A percentile compares a stretch with the other conserved stretches of the same genome.
These are phyloP conservation scores for Leptogaster cylindrica DNA, from an alignment of 2,888 invertebrate species.

Conservation along the genomic window DNA sequence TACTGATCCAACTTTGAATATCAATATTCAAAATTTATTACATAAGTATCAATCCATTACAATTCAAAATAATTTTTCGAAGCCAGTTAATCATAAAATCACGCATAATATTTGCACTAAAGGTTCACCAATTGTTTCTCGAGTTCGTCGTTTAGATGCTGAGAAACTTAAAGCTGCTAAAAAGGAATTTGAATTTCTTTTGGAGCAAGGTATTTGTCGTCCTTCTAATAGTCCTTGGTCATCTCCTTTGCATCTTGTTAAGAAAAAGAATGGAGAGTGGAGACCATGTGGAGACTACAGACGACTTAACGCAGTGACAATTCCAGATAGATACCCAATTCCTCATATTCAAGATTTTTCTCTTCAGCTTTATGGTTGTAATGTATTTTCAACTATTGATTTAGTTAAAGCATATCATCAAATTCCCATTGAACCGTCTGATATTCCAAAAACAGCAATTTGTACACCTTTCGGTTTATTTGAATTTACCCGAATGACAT, in stretches of 20 bases:
- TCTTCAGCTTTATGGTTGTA: conserved; percentile 49
- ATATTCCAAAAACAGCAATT: not conserved
- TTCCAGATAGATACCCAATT: conserved; percentile 55
- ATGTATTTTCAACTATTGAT: conserved; percentile 52
- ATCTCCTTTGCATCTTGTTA: conserved; percentile 55
- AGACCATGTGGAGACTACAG: conserved; percentile 55
- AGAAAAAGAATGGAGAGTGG: conserved; percentile 51
- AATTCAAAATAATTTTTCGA: too few species aligned
- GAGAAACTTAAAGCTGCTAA: too few species aligned
- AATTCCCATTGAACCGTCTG: conserved; percentile 52
- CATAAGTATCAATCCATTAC: too few species aligned
- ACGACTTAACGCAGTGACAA: conserved; percentile 51
- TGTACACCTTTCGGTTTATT: not conserved
- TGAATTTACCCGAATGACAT: not conserved
- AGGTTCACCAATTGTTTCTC: too few species aligned
- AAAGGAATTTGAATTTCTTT: too few species aligned
- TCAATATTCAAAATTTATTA: too few species aligned
- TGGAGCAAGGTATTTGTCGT: too few species aligned
- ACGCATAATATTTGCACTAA: too few species aligned
- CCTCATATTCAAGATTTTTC: conserved; percentile 53
- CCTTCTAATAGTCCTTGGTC: conserved; percentile 59
- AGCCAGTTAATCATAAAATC: too few species aligned
- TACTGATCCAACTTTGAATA: too few species aligned
- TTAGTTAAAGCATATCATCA: conserved; percentile 53
- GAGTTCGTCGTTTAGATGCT: too few species aligned